Conservation (phyloP, 2,797 vertebrate species). For the Melopsittacus undulatus region DNA sequence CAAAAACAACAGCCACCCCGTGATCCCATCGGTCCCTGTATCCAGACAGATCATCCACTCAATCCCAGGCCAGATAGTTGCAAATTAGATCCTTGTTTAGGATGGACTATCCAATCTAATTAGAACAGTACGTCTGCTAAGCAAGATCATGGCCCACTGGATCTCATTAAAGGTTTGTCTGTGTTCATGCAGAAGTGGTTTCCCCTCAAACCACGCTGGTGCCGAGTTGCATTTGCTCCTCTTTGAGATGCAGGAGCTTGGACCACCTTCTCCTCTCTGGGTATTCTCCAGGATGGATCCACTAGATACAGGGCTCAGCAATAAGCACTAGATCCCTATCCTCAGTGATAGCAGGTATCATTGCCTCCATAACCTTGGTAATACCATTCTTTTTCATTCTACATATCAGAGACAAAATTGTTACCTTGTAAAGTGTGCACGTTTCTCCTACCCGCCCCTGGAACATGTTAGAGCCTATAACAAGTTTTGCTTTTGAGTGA, state of each 20-base stretch:
- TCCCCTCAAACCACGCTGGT: neutral
- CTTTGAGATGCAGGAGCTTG: neutral
- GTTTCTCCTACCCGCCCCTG: neutral
- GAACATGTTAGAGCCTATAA: accelerated
- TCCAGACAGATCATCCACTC: neutral
- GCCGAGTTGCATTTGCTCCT: neutral
- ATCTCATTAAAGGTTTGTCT: neutral
- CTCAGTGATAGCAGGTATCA: neutral
- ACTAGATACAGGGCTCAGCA: neutral
- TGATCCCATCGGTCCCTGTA: neutral
- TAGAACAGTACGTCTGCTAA: neutral
- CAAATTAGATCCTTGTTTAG: neutral
- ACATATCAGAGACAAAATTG: neutral
- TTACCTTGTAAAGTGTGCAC: neutral
- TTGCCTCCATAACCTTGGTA: neutral
- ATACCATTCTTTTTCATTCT: neutral
- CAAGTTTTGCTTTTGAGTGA: neutral
- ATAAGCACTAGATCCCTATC: neutral
- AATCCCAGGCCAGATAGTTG: neutral
- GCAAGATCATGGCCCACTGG: neutral
- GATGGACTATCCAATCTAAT: neutral
- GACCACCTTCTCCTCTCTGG: neutral
- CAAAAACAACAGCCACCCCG: accelerated
- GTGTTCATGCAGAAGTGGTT: neutral
- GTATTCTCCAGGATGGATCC: neutral